phyloP scores from a whole-genome alignment of 2,797 vertebrate genomes.

The Falco naumanni region DNA sequence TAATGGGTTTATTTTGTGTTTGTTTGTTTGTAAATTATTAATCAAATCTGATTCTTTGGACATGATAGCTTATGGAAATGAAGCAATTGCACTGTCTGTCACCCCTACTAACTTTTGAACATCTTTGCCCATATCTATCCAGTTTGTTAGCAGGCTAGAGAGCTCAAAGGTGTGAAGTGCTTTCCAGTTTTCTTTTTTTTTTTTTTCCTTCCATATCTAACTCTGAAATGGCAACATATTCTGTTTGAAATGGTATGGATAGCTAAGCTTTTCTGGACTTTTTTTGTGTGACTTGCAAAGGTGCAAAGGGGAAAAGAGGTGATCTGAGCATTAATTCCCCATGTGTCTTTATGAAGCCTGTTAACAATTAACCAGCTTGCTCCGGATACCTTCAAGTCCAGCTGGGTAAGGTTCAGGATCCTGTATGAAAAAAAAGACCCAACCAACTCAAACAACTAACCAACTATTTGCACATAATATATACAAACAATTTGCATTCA shows the following conservation, averaged over 20 bases:
- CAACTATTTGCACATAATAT: background rate
- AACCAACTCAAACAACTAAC: background rate
- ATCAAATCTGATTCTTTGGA: conserved; percentile 10
- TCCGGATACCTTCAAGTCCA: background rate
- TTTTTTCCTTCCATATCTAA: background rate
- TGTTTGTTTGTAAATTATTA: conserved; percentile 33
- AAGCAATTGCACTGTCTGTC: conserved; percentile 44
- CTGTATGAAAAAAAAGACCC: background rate
- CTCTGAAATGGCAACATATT: background rate
- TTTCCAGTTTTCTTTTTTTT: background rate
- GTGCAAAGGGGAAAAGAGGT: conserved; percentile 15
- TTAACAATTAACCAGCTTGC: background rate
- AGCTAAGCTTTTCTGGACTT: background rate
- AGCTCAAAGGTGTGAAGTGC: conserved; percentile 34
- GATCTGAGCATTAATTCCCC: conserved; percentile 15
- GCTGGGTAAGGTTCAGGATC: conserved; percentile 35
- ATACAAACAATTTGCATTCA: background rate
- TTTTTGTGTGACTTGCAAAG: background rate
- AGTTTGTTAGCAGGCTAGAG: conserved; percentile 40
- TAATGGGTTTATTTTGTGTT: background rate
- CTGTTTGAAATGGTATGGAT: background rate
- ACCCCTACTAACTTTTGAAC: conserved; percentile 49
- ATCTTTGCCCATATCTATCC: conserved; percentile 31
- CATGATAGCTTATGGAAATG: background rate
- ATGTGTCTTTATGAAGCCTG: background rate